Base-by-base conservation (phyloP, 2,888 invertebrate genomes). In the Polyommatus icarus region DNA sequence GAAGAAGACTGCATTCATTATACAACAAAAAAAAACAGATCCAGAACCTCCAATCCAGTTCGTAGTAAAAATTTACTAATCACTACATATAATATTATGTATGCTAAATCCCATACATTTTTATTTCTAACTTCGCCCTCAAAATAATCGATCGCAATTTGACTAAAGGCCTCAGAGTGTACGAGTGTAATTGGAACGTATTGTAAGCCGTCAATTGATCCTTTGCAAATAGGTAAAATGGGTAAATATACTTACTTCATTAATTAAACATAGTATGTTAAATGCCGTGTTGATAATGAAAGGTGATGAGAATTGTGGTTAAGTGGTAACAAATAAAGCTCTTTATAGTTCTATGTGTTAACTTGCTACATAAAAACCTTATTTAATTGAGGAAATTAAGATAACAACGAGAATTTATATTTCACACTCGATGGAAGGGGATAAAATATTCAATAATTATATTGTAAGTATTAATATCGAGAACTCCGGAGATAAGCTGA, bases 381-480 rank as follows among this genome's bases (percentile, higher is more conserved):
- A 89, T 87, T 88, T 89, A 84, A 88, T 88, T 85, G 85, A 83
- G 81, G 82, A 81, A 85, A 84, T 87, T 84, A 81, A 88, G 89
- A 91, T 91, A 90, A 84, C 81, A 72, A 78, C 79, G 80, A 79
- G 6, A 61, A 61, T 61, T 61, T 61, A 61, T 61, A 61, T 61
- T 61, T 61, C 61, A 61, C 61, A 61, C 72, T 80, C 72, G 67
- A 40, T 46, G 57, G n/a, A 76, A 77, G 76, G 77, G 77, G 59
- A 50, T 80, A 73, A 40, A 73, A 76, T 78, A 76, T 76, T 77
- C 78, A 78, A 77, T 78, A 77, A 76, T 73, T 20, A 75, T 24
- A 24, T 73, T 77, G 78, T 78, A 79, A 77, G 77, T 79, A 81
- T 81, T 78, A 79, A 76, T 77, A 78, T 79, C 79, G 72, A 78